Base-by-base conservation (phyloP, 2,113 vertebrate genomes). In the Xiphophorus couchianus region DNA sequence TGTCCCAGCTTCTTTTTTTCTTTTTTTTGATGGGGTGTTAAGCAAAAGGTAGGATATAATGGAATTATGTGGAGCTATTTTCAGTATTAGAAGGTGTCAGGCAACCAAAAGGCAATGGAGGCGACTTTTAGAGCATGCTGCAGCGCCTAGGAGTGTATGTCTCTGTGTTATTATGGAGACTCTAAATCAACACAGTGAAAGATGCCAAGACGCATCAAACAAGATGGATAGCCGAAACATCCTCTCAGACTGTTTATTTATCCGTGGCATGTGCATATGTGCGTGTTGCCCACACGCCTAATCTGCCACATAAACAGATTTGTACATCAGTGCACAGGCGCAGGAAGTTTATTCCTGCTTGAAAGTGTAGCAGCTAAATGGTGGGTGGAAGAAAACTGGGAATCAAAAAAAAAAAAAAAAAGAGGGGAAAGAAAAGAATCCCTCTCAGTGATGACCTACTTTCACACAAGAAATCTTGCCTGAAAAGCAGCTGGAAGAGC, bases 371-470 rank as follows among this genome's bases (percentile, higher is more conserved):
- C 89, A 86, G 87, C 85, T 83, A 80, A 84, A 86, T 39, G 69
- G 84, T 85, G 81, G 78, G 83, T 81, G 82, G 84, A 78, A 80
- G 77, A 84, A 86, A 85, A 83, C 25, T 76, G 63, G 74, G 69
- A 84, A 82, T 82, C 25, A 31, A 51, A 73, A 48, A 73, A 42
- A 51, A 37, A 37, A 54, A n/a, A n/a, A 31, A 48, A 77, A 80
- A 28, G 77, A 77, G 66, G 14, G 73, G 27, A 6, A 44, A 62
- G 17, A 51, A 78, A 80, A 58, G 73, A 84, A 77, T 74, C 76
- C 81, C 80, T 86, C 86, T 86, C 76, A 65, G 84, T 88, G 86
- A 71, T 91, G 90, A 92, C 91, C 91, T 92, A 90, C 82, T 91
- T 92, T 83, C 78, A 77, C 72, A 63, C 69, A 58, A 81, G 81